These are phyloP conservation scores for Catostylus mosaicus DNA, from an alignment of 30 jellyfish, hydroid and myxozoan genomes.

Conservation along the genomic window DNA sequence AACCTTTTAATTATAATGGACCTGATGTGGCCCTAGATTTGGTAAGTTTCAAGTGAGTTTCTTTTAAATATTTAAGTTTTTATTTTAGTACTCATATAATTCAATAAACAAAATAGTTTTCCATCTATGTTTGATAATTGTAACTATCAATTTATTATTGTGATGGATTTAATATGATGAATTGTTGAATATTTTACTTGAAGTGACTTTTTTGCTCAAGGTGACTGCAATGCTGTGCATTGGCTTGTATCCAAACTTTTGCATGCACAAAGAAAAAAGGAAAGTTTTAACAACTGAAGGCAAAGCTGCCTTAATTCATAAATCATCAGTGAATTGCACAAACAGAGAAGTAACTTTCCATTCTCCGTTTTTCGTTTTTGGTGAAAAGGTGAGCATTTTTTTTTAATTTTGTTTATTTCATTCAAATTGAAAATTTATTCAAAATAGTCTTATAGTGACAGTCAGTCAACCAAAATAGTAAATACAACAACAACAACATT, in stretches of 20 bases:
- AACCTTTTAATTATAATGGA: conserved; percentile 90
- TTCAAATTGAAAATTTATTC: not conserved
- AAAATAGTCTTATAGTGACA: too few species aligned
- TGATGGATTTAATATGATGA: too few species aligned
- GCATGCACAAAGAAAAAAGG: conserved; percentile 95
- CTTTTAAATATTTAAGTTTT: not conserved
- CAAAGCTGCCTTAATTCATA: conserved; percentile 88
- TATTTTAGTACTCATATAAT: not conserved
- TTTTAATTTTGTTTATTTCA: not conserved
- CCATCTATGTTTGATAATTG: too few species aligned
- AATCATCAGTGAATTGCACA: conserved; percentile 94
- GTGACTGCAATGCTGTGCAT: conserved; percentile 87
- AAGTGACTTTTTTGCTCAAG: conserved; percentile 34
- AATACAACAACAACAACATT: too few species aligned
- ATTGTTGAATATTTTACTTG: not conserved
- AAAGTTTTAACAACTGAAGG: conserved; percentile 97
- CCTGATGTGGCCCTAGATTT: conserved; percentile 92
- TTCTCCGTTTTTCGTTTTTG: conserved; percentile 96
- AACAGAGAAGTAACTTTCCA: conserved; percentile 81
- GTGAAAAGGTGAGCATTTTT: conserved; percentile 86
- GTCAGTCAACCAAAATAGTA: too few species aligned
- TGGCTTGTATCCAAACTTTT: conserved; percentile 96
- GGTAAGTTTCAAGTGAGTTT: conserved; percentile 51
- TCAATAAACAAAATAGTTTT: not conserved
- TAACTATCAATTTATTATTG: too few species aligned